Percentiles rank a stretch among this genome's conserved stretches.
Evolutionary conservation across 2,888 invertebrate species (phyloP).

Genomic region (Invenusta paracnida): DNA sequence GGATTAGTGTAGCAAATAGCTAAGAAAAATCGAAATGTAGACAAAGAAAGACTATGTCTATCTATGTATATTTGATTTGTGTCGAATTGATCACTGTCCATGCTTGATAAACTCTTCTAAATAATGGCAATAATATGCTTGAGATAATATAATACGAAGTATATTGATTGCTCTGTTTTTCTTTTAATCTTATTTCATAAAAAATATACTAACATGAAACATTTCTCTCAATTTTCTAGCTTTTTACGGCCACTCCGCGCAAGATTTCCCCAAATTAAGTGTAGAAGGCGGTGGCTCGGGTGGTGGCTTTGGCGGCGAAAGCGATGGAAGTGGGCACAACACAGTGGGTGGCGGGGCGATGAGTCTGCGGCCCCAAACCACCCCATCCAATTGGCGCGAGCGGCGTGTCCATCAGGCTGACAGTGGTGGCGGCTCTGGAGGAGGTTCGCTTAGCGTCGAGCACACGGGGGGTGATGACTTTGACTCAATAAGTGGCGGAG

Average conservation of each 20-base stretch:
- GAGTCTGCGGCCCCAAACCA: neutral
- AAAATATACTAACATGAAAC: too few relatives aligned
- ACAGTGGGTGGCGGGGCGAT: neutral
- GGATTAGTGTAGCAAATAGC: too few relatives aligned
- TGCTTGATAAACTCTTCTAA: too few relatives aligned
- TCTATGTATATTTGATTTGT: too few relatives aligned
- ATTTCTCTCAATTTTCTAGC: too few relatives aligned
- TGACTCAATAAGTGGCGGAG: neutral
- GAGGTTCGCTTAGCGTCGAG: neutral
- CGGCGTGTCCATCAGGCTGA: neutral
- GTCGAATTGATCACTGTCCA: too few relatives aligned
- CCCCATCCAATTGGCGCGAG: conserved; percentile 1
- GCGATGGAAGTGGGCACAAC: neutral
- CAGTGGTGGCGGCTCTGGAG: neutral
- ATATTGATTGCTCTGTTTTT: too few relatives aligned
- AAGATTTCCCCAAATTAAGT: neutral
- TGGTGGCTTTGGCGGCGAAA: neutral
- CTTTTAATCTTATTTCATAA: too few relatives aligned
- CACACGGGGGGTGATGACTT: neutral
- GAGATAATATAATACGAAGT: too few relatives aligned
- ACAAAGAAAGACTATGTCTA: too few relatives aligned
- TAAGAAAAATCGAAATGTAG: too few relatives aligned
- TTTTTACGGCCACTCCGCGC: conserved; percentile 4
- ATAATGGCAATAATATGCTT: too few relatives aligned
- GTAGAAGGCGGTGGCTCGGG: neutral